Evolutionary conservation across 2,888 invertebrate genomes (phyloP).

Genomic region (Caradrina kadenii): DNA sequence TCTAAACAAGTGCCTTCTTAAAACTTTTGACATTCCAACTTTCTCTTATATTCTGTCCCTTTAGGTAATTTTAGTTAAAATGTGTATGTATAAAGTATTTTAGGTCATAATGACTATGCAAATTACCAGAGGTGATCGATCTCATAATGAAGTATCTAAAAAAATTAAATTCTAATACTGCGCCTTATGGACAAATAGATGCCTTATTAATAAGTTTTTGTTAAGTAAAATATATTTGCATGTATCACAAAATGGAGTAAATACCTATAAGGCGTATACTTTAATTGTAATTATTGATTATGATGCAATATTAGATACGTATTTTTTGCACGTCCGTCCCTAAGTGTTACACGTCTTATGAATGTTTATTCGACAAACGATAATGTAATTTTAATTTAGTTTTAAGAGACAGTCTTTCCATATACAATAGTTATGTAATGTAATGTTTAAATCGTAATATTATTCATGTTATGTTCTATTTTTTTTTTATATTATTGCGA

Average conservation of each 20-base stretch:
- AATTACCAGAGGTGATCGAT: constrained; percentile 74
- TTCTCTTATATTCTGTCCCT: constrained; percentile 49
- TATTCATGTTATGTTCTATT: constrained; percentile 37
- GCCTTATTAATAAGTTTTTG: constrained; percentile 53
- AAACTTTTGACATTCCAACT: constrained; percentile 63
- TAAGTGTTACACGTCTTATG: constrained; percentile 53
- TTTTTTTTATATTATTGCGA: constrained; percentile 19
- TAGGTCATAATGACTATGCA: constrained; percentile 52
- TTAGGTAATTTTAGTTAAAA: constrained; percentile 53
- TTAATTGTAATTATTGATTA: constrained; percentile 53
- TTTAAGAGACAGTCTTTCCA: constrained; percentile 65
- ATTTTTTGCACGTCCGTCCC: constrained; percentile 61
- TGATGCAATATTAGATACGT: constrained; percentile 65
- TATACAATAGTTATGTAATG: constrained; percentile 58
- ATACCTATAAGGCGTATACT: constrained; percentile 51
- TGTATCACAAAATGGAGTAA: constrained; percentile 49
- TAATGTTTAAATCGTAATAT: constrained; percentile 48
- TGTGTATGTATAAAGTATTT: constrained; percentile 61
- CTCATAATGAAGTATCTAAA: constrained; percentile 68
- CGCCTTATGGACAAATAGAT: constrained; percentile 48
- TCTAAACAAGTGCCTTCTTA: constrained; percentile 67
- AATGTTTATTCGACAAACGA: constrained; percentile 54
- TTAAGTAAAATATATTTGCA: constrained; percentile 35
- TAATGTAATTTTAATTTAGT: constrained; percentile 45
- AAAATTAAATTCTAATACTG: constrained; percentile 60